Conservation (phyloP, 2,797 vertebrate species). For the Acrossocheilus fasciatus region DNA sequence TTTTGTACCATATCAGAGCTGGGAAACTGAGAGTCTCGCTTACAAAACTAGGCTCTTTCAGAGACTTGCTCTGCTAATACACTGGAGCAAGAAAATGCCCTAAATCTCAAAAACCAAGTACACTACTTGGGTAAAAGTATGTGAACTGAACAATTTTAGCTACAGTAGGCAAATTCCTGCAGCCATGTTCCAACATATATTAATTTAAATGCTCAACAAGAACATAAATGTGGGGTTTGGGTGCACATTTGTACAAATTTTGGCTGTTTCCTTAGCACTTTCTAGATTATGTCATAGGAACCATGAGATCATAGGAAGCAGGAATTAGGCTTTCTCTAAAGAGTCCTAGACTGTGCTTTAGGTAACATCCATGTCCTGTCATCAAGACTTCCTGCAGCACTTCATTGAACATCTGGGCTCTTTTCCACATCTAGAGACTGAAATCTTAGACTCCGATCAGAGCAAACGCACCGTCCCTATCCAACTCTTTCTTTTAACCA, state of each 20-base stretch:
- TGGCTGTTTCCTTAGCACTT: background rate
- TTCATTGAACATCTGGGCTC: conserved; percentile 18
- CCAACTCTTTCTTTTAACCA: conserved; percentile 9
- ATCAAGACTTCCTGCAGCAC: conserved; percentile 27
- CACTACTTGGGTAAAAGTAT: background rate
- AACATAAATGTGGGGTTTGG: background rate
- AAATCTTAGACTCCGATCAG: conserved; percentile 7
- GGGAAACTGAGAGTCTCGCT: background rate
- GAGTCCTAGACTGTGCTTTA: conserved; percentile 4
- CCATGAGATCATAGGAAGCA: conserved; percentile 16
- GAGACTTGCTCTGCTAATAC: conserved; percentile 18
- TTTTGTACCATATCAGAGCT: conserved; percentile 47
- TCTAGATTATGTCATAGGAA: conserved; percentile 9
- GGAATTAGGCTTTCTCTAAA: background rate
- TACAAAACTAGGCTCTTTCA: background rate
- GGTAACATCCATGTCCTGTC: conserved; percentile 21
- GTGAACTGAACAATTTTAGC: background rate
- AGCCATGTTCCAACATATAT: background rate
- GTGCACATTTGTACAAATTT: background rate
- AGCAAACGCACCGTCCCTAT: background rate
- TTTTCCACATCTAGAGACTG: conserved; percentile 2
- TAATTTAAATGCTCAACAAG: background rate
- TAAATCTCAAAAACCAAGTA: background rate
- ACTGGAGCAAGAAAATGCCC: background rate
- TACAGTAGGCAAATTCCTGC: background rate